These are phyloP conservation scores for Orchesella flavescens DNA, from an alignment of 2,888 invertebrate species.

Conservation along the genomic window DNA sequence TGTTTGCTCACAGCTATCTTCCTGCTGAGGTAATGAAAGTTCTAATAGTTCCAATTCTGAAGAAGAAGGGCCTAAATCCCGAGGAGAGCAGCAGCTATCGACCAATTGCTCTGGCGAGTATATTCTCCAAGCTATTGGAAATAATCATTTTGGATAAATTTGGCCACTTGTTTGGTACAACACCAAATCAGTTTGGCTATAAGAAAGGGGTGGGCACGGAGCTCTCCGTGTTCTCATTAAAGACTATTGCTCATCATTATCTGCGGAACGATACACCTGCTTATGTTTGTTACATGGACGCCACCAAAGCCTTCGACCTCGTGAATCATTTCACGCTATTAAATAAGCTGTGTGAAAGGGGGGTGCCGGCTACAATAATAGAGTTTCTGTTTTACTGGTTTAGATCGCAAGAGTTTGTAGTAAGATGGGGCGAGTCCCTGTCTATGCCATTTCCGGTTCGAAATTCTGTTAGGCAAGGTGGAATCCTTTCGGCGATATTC, in stretches of 20 bases:
- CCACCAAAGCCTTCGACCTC: slow-evolving; percentile 20
- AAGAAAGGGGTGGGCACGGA: slow-evolving; percentile 25
- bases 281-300: slow-evolving; percentile 42
- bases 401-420: neutral
- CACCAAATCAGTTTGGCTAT: slow-evolving; percentile 20
- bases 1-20: neutral
- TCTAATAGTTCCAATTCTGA: slow-evolving; percentile 8
- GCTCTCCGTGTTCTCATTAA: slow-evolving; percentile 1
- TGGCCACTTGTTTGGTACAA: neutral
- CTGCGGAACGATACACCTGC: slow-evolving; percentile 18
- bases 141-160: neutral
- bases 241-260: slow-evolving; percentile 12
- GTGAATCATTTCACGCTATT: slow-evolving; percentile 33
- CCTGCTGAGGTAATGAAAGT: slow-evolving; percentile 13
- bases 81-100: neutral
- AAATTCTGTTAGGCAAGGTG: slow-evolving; percentile 18
- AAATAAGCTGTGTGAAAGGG: slow-evolving; percentile 9
- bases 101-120: slow-evolving; percentile 10
- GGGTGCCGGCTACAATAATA: neutral
- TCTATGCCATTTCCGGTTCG: slow-evolving; percentile 17
- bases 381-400: slow-evolving; percentile 15
- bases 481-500: neutral
- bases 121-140: slow-evolving; percentile 6
- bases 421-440: neutral
- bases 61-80: slow-evolving; percentile 10